phyloP scores from a whole-genome alignment of 2,113 vertebrate species.

The Empidonax traillii region DNA sequence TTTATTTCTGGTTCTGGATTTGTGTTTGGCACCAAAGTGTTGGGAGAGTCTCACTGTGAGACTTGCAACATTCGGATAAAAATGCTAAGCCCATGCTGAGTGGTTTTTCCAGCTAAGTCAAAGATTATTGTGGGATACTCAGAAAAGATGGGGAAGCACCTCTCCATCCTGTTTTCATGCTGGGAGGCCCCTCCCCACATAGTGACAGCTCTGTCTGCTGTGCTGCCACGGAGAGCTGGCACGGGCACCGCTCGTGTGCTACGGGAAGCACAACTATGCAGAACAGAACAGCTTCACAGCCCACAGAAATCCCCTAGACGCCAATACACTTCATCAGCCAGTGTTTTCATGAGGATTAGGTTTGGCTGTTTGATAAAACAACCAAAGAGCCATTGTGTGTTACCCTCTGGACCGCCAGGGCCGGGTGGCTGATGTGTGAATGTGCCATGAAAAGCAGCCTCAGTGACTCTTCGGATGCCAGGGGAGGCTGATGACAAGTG shows the following conservation, averaged over 20 bases:
- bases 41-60: neutral
- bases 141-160: neutral
- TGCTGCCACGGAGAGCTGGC: neutral
- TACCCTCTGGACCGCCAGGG: fast-evolving
- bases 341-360: neutral
- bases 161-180: neutral
- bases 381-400: neutral
- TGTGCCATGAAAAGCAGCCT: neutral
- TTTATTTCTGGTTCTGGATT: neutral
- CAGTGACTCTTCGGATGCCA: neutral
- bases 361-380: neutral
- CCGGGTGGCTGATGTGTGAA: neutral
- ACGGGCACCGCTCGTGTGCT: neutral
- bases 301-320: neutral
- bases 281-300: neutral
- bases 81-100: fast-evolving
- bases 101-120: neutral
- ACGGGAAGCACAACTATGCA: neutral
- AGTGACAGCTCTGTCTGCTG: neutral
- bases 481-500: slow-evolving; percentile 1
- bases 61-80: neutral
- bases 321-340: neutral
- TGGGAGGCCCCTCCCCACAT: neutral
- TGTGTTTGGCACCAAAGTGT: neutral
- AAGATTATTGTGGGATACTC: neutral